Conservation (phyloP, 2,797 vertebrate species). For the Alauda arvensis region DNA sequence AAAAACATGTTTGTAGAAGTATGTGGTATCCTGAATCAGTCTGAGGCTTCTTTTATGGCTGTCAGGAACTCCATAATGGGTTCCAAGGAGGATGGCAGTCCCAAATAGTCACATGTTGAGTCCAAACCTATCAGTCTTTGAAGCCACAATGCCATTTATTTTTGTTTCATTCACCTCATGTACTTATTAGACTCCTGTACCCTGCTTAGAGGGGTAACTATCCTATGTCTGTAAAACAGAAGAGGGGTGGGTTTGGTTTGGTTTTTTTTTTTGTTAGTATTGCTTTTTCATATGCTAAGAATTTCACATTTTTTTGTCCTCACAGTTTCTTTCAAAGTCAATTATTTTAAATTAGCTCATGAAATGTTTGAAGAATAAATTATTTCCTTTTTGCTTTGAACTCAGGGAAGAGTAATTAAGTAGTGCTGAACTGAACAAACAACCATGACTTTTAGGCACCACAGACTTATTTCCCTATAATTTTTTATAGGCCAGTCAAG, state of each 20-base stretch:
- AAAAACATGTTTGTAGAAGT: background rate
- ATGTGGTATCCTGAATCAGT: background rate
- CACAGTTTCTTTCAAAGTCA: slow-evolving; percentile 2
- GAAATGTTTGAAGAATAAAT: slow-evolving; percentile 14
- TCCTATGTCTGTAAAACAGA: background rate
- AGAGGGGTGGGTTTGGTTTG: background rate
- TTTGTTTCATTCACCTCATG: background rate
- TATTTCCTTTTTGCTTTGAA: slow-evolving; percentile 33
- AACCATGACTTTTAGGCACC: slow-evolving; percentile 10
- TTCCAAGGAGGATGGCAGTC: background rate
- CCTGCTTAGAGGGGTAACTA: background rate
- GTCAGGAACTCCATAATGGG: background rate
- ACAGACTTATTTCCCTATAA: background rate
- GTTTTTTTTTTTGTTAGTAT: background rate
- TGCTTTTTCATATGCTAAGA: background rate
- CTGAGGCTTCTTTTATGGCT: background rate
- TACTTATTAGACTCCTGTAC: background rate
- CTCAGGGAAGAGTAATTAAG: slow-evolving; percentile 31
- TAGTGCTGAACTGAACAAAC: slow-evolving; percentile 35
- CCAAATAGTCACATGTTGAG: background rate
- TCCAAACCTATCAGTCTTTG: background rate
- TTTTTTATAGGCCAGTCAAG: slow-evolving; percentile 28
- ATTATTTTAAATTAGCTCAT: slow-evolving; percentile 30
- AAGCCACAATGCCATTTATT: background rate
- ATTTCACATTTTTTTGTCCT: background rate